These are phyloP conservation scores for Gallirallus australis DNA, from an alignment of 2,797 vertebrate genomes.

Conservation along the genomic window DNA sequence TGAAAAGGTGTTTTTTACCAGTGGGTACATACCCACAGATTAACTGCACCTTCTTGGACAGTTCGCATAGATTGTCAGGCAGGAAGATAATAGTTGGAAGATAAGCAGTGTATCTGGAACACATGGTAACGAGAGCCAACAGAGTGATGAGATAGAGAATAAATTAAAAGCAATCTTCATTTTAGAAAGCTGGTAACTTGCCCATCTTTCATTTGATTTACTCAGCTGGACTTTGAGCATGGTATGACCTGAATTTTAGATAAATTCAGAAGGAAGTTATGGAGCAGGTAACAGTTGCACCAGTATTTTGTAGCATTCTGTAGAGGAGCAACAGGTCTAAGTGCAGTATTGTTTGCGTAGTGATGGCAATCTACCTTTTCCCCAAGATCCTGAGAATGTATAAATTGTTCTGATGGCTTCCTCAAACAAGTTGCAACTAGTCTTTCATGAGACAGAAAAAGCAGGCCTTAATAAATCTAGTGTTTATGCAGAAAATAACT, in stretches of 20 bases:
- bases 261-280: neutral
- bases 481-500: conserved; percentile 55
- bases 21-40: neutral
- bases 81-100: neutral
- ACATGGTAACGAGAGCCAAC: neutral
- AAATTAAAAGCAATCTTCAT: neutral
- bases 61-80: neutral
- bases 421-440: conserved; percentile 25
- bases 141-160: neutral
- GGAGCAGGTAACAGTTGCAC: neutral
- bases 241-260: accelerated
- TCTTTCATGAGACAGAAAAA: conserved; percentile 5
- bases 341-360: neutral
- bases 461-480: conserved; percentile 17
- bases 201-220: neutral
- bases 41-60: neutral
- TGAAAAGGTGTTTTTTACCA: neutral
- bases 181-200: neutral
- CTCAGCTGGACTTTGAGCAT: neutral
- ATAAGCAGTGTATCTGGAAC: neutral
- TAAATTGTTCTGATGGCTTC: neutral
- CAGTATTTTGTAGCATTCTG: neutral
- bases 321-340: neutral
- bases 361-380: neutral
- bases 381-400: neutral